Evolutionary conservation across 1,140 invertebrate genomes (phyloP), one percentile per base, ranked within the genome.

Genomic region (Nymphalis io): DNA sequence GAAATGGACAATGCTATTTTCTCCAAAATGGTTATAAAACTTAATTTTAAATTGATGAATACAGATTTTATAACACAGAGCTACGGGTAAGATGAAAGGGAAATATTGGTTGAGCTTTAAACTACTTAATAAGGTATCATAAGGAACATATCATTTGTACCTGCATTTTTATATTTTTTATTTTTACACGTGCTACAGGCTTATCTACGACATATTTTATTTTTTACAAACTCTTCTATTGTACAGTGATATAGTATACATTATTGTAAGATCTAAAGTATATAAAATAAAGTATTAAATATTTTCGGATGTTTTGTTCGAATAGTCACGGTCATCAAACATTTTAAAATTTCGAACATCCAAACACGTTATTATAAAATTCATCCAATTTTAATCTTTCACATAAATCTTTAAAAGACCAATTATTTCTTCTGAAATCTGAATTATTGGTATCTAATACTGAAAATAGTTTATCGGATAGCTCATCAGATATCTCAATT

Each of bases 1-100:
- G 92, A 93, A 61, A 80, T 94, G 33, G 87, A 93, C 21, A 80
- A 94, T 20, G 88, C 90, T 2, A 68, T 92, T 33, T 94, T 94
- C 80, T 83, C 92, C 1, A 91, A 91, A 76, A 92, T 85, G 60
- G 92, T 95, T n/a, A 89, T 95, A 57, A 79, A 90, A 38, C 84
- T 94, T 15, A 95, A 95, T 80, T 82, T 78, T 55, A 93, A 93
- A 77, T 76, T 93, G 12, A 72, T 93, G 48, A 82, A 85, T 68
- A 83, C 72, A 16, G 75, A 85, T 58, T 46, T 78, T 10, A 60
- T 76, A n/a, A 77, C 80, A 42, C 78, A 83, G 59, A 84, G 70
- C 46, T 74, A 83, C 23, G 82, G 80, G 46, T 86, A 82, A 59
- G 55, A 39, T 46, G 44, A 63, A 27, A 23, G 40, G n/a, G 23